Percentiles rank a stretch among this genome's conserved stretches.
phyloP scores from a whole-genome alignment of 1,140 invertebrate genomes.

The Geopemphigus sp. region DNA sequence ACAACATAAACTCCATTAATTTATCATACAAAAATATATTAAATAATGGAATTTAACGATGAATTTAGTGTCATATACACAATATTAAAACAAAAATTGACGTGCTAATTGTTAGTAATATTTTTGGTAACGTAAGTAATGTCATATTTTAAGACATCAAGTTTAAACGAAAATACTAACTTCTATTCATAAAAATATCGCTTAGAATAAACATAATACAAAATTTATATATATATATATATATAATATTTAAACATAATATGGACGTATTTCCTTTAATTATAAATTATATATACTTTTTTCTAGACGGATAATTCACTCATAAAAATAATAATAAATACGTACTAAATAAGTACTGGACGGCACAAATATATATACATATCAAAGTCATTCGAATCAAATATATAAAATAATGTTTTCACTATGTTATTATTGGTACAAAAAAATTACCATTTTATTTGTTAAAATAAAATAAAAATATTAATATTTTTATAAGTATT shows the following conservation, averaged over 20 bases:
- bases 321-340: constrained; percentile 7
- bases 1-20: background rate
- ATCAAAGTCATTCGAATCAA: background rate
- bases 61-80: background rate
- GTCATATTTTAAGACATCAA: background rate
- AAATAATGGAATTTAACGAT: background rate
- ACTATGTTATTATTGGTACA: too few relatives aligned
- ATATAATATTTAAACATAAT: constrained; percentile 11
- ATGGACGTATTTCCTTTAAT: background rate
- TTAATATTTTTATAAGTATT: too few relatives aligned
- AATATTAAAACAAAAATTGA: background rate
- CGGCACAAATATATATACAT: background rate
- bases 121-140: background rate
- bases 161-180: background rate
- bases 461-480: too few relatives aligned
- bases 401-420: too few relatives aligned
- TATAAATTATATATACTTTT: background rate
- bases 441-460: too few relatives aligned
- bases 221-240: background rate
- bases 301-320: constrained; percentile 28
- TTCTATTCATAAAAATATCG: background rate
- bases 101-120: background rate
- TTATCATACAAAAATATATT: background rate
- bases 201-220: background rate
- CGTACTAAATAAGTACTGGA: background rate